Evolutionary conservation across 2,888 invertebrate species (phyloP), one percentile per base, ranked within the genome.

Genomic region (Xylota sylvarum): DNA sequence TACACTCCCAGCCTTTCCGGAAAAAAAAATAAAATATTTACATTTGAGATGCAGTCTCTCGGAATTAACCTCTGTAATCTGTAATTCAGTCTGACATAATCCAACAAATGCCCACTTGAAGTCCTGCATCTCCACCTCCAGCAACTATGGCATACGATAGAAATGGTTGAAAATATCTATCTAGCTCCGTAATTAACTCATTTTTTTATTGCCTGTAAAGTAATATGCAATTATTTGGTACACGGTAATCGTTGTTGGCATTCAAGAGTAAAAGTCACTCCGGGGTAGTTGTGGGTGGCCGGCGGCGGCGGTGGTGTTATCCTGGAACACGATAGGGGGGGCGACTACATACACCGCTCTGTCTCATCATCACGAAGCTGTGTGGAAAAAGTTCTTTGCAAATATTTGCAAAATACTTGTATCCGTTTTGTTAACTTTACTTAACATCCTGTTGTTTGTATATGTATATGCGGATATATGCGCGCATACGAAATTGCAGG

Each of bases 391-490:
- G 86, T 86, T 86, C 86, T 86, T 86, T 78, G 86, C 86, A 86
- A 86, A 86, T 86, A 86, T 86, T 86, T 86, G 86, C 86, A 86
- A 86, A 86, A 86, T 86, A 86, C 86, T 86, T 86, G 86, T 86
- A 86, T 86, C 86, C 86, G 81, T 86, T 86, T 86, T 86, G 86
- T 86, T 86, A 86, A 86, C 86, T 86, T 86, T 86, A 82, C 86
- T 78, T 86, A 86, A 86, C 86, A 86, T 86, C 86, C 81, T 73
- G 81, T 78, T 78, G 86, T 81, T 43, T 81, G 32, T 60, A 52
- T 80, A 37, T 46, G 72, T 56, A 55, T 30, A 19, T 17, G 30
- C 27, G 72, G 55, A 23, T n/a, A 69, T 64, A 73, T 58, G 65
- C 69, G 46, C 69, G 55, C 74, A 64, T 69, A 55, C 50, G 40